Conservation (phyloP, 2,113 vertebrate species). For the Athene cunicularia region DNA sequence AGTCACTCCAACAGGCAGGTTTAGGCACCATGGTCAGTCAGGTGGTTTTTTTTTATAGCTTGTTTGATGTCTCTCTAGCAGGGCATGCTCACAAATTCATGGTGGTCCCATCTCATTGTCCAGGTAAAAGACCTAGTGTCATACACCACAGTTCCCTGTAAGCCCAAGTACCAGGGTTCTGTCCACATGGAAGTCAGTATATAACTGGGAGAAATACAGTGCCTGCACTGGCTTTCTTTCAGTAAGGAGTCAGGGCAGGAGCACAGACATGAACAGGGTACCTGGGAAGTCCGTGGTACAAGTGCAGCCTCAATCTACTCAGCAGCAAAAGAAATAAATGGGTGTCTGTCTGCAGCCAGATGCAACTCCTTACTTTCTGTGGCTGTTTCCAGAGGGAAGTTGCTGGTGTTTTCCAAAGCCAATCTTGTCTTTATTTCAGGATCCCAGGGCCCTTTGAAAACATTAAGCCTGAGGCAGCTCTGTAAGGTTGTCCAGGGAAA, state of each 20-base stretch:
- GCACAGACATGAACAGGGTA: too few species aligned
- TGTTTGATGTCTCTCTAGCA: background rate
- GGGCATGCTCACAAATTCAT: background rate
- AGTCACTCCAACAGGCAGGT: background rate
- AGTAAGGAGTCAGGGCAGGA: background rate
- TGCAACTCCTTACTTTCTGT: background rate
- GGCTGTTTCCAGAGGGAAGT: background rate
- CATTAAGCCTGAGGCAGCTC: background rate
- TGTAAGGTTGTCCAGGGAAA: background rate
- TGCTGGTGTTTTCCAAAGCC: background rate
- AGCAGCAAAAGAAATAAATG: background rate
- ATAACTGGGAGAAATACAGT: background rate
- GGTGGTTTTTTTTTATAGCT: too few species aligned
- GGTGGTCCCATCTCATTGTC: background rate
- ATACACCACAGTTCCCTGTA: background rate
- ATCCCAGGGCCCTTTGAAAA: background rate
- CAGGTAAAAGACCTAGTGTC: background rate
- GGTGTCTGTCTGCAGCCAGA: background rate
- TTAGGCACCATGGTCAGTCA: background rate
- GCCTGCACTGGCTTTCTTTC: background rate
- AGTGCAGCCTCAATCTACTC: background rate
- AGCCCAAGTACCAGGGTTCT: background rate
- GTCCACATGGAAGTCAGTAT: rapidly evolving
- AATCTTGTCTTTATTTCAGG: background rate
- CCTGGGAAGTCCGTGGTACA: background rate